phyloP scores from a whole-genome alignment of 2,113 vertebrate species.

The Aphyosemion australe region DNA sequence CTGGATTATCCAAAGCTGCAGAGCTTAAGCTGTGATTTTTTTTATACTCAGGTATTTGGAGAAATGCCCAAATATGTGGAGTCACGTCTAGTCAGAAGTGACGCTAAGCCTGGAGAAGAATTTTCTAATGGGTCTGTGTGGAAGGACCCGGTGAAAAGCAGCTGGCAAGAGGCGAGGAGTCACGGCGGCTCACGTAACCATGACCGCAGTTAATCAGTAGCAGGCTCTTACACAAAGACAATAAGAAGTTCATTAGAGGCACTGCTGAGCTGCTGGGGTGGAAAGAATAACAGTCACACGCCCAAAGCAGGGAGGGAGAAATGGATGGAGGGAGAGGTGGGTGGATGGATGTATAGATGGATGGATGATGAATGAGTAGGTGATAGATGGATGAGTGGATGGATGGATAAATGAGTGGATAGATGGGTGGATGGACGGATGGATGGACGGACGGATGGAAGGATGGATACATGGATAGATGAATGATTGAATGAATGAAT shows the following conservation, averaged over 20 bases:
- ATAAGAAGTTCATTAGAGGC: constrained; percentile 67
- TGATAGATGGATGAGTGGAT: background rate
- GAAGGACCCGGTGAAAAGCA: constrained; percentile 52
- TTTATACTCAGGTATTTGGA: constrained; percentile 68
- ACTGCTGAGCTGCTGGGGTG: constrained; percentile 49
- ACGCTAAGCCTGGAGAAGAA: constrained; percentile 72
- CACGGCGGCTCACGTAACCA: constrained; percentile 65
- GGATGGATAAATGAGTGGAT: background rate
- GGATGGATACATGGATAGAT: no score
- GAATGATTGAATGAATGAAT: no score
- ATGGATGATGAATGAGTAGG: no score
- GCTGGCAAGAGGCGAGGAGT: constrained; percentile 61
- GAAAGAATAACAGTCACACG: constrained; percentile 54
- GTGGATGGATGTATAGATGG: background rate
- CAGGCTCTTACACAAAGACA: constrained; percentile 65
- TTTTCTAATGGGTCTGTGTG: constrained; percentile 69
- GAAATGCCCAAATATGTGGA: constrained; percentile 63
- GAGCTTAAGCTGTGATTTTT: constrained; percentile 54
- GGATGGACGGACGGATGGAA: no score
- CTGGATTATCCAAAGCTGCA: constrained; percentile 67
- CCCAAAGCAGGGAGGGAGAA: background rate
- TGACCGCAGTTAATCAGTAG: constrained; percentile 68
- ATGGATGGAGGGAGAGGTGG: background rate
- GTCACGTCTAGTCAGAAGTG: constrained; percentile 66
- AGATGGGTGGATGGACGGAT: background rate